Base-by-base conservation (phyloP, 2,113 vertebrate species). In the Ifrita kowaldi region DNA sequence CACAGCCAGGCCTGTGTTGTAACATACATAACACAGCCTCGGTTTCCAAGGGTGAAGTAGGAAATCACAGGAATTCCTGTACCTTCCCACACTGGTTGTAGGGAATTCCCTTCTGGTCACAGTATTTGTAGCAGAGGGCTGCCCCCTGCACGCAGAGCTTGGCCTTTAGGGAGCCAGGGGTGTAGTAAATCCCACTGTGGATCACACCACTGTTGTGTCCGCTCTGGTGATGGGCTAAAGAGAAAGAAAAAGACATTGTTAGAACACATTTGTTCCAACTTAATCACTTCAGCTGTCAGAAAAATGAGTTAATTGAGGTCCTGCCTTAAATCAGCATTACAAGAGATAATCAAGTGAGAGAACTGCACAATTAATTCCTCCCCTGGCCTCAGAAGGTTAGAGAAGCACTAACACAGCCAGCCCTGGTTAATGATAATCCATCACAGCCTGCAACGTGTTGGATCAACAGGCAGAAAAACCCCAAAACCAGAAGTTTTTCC, bases 121-220 rank as follows among this genome's bases (percentile, higher is more conserved):
- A 99, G 97, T 99, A 99, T 28, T 99, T 84, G 73, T 99, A 99
- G 93, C 99, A 98, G 41, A 99, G 97, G 15, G 97, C 97, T 56
- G 99, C 98, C 10, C 99, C 99, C 37, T 98, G 97, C 82, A 99
- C 99, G 80, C 99, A 99, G 62, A 99, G 98, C 42, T 98, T 98
- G 42, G 99, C 99, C 96, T 99, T 99, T 91, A 99, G 98, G 26
- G 99, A 99, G 6, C 99, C 99, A 0, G 99, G 99, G 4, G 97
- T 99, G 98, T 99, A 99, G 97, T 99, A 99, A 95, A 99, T 99
- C 14, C 99, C 99, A 15, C 99, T 99, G 98, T 99, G 99, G 97
- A 99, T 99, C 85, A 99, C 99, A 6, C 99, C 99, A 39, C 99
- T 99, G 98, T 99, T 99, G 92, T 98, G 99, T 20, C 99, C 99